These are phyloP conservation scores for Magallana angulata DNA, from an alignment of 1,140 invertebrate species.

Conservation along the genomic window DNA sequence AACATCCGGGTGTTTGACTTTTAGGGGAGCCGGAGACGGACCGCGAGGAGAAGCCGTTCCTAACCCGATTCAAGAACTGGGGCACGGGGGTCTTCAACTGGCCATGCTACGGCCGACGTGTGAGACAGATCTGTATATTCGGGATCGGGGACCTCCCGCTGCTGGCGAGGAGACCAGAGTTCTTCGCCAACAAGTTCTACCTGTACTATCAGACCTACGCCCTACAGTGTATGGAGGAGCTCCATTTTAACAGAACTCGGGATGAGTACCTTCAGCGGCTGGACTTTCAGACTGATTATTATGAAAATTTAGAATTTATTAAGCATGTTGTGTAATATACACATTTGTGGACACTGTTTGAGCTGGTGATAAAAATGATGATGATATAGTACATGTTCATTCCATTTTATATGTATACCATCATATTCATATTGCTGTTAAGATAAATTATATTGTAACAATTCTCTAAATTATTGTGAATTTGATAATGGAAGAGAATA, in stretches of 20 bases:
- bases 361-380: too few relatives aligned
- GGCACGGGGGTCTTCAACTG: slow-evolving; percentile 51
- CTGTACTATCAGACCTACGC: slow-evolving; percentile 62
- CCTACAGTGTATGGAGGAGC: slow-evolving; percentile 70
- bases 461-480: background rate
- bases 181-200: slow-evolving; percentile 74
- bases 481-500: background rate
- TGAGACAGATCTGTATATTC: slow-evolving; percentile 71
- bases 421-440: too few relatives aligned
- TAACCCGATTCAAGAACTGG: slow-evolving; percentile 72
- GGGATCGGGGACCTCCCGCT: slow-evolving; percentile 70
- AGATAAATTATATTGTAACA: background rate
- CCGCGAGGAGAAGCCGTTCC: slow-evolving; percentile 59
- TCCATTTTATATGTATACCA: too few relatives aligned
- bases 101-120: slow-evolving; percentile 63
- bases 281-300: slow-evolving; percentile 58
- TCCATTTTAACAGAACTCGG: slow-evolving; percentile 62
- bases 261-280: slow-evolving; percentile 52
- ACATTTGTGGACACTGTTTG: too few relatives aligned
- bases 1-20: slow-evolving; percentile 33
- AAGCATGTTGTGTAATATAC: slow-evolving; percentile 43
- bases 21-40: slow-evolving; percentile 65
- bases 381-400: too few relatives aligned
- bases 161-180: slow-evolving; percentile 61
- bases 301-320: slow-evolving; percentile 59